Percentiles rank a stretch among this genome's conserved stretches.
phyloP scores from a whole-genome alignment of 2,113 vertebrate genomes.

The Acanthisitta chloris region DNA sequence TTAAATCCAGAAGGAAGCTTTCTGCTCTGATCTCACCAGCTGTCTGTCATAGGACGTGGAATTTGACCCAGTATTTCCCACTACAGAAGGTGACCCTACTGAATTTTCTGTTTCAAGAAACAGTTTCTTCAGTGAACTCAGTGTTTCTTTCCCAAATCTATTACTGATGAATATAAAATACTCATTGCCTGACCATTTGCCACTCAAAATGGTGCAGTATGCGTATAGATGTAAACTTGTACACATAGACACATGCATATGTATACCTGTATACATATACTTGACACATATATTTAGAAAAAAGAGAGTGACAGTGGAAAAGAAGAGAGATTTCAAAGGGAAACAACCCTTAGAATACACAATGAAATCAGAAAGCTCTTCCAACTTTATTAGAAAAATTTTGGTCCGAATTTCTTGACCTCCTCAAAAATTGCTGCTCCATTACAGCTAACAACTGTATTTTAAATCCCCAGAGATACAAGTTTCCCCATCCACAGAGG shows the following conservation, averaged over 20 bases:
- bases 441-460: not conserved
- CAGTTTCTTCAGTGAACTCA: not conserved
- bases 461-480: not conserved
- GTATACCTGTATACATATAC: not conserved
- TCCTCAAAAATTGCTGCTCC: not conserved
- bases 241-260: not conserved
- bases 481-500: not conserved
- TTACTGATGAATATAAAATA: not conserved
- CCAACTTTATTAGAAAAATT: not conserved
- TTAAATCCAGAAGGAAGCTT: not conserved
- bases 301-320: not conserved
- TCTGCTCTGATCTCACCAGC: not conserved
- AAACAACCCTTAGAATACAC: not conserved
- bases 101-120: not conserved
- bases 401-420: not conserved
- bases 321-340: not conserved
- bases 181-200: not conserved
- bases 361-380: not conserved
- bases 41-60: not conserved
- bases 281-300: not conserved
- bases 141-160: not conserved
- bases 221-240: not conserved
- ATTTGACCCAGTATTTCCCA: not conserved
- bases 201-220: not conserved
- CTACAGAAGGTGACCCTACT: not conserved